phyloP scores from a whole-genome alignment of 2,113 vertebrate genomes.

The Chionis minor region DNA sequence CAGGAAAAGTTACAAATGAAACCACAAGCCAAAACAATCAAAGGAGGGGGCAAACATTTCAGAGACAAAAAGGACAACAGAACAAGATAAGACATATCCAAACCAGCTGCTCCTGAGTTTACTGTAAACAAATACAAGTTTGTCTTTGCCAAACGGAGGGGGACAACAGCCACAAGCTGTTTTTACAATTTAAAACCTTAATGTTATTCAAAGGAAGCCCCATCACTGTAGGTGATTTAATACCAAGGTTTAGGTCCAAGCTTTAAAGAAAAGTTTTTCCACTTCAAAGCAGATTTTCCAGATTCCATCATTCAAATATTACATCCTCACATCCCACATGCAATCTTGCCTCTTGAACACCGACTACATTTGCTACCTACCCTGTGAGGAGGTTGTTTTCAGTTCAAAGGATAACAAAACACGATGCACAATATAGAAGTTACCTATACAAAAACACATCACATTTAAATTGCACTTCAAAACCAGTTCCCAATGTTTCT shows the following conservation, averaged over 20 bases:
- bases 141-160: background rate
- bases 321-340: background rate
- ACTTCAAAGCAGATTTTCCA: background rate
- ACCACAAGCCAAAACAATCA: background rate
- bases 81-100: background rate
- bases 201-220: background rate
- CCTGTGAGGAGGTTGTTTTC: background rate
- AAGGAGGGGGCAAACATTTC: background rate
- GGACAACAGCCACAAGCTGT: background rate
- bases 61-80: background rate
- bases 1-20: background rate
- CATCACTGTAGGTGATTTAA: background rate
- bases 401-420: background rate
- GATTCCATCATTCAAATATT: background rate
- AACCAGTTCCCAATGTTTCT: background rate
- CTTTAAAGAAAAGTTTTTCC: background rate
- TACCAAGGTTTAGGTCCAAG: background rate
- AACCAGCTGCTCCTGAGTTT: background rate
- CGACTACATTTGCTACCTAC: background rate
- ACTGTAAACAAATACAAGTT: background rate
- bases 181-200: background rate
- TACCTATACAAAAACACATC: background rate
- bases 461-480: background rate
- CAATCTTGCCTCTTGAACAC: background rate
- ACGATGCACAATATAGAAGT: background rate